phyloP scores from a whole-genome alignment of 2,888 invertebrate species.

The Torymus auratus region DNA sequence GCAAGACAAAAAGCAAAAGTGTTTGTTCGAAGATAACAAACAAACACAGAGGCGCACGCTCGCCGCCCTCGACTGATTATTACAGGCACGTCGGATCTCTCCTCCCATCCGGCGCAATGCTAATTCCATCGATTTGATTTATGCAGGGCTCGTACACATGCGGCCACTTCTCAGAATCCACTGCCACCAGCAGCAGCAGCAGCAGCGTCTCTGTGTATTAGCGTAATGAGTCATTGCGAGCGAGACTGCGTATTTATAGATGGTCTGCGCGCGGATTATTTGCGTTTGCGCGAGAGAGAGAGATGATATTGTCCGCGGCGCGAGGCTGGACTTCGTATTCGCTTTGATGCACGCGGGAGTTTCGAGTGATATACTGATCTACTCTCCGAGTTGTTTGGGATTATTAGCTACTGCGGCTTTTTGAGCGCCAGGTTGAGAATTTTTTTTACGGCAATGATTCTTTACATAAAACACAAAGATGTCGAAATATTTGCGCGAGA shows the following conservation, averaged over 20 bases:
- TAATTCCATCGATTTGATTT: constrained; percentile 50
- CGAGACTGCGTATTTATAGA: not conserved
- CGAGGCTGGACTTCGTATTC: constrained; percentile 19
- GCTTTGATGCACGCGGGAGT: not conserved
- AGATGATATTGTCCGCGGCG: not conserved
- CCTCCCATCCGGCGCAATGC: not conserved
- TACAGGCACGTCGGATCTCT: not conserved
- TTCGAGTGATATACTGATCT: too few relatives aligned
- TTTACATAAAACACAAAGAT: too few relatives aligned
- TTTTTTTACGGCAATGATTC: too few relatives aligned
- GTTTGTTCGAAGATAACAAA: constrained; percentile 12
- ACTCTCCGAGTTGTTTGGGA: too few relatives aligned
- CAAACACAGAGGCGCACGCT: not conserved
- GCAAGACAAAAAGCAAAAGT: not conserved
- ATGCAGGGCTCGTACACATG: constrained; percentile 8
- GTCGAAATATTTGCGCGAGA: too few relatives aligned
- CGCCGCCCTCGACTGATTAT: not conserved
- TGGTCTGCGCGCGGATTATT: constrained; percentile 39
- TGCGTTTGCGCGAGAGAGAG: not conserved
- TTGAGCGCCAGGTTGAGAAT: too few relatives aligned
- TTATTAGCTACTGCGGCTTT: too few relatives aligned
- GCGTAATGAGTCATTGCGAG: constrained; percentile 22
- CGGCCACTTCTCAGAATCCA: constrained; percentile 35
- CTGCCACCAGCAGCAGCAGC: constrained; percentile 5
- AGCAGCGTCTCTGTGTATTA: constrained; percentile 6